These are phyloP conservation scores for Aleiodes leptofemur DNA, from an alignment of 2,888 invertebrate genomes.

Conservation along the genomic window DNA sequence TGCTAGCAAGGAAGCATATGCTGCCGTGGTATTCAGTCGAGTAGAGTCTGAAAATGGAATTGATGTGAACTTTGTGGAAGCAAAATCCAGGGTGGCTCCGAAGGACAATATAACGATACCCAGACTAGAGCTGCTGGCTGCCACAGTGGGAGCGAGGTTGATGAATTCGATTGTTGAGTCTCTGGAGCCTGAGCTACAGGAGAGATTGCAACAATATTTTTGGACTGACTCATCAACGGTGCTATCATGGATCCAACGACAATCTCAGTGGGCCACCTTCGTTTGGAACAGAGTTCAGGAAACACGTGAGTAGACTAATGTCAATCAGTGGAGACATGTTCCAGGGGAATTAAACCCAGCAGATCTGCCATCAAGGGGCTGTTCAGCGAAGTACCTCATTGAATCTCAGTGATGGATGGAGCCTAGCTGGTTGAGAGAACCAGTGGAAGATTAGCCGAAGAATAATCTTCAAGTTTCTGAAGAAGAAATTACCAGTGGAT, in stretches of 20 bases:
- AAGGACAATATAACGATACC: slow-evolving; percentile 60
- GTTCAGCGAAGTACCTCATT: slow-evolving; percentile 56
- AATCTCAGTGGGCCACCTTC: slow-evolving; percentile 60
- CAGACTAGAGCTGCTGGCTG: no score
- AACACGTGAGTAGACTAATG: slow-evolving; percentile 54
- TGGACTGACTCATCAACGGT: slow-evolving; percentile 63
- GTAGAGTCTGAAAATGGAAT: not conserved
- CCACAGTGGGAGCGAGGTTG: no score
- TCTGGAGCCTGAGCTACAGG: slow-evolving; percentile 41
- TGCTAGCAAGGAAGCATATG: slow-evolving; percentile 1
- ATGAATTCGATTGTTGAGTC: slow-evolving; percentile 41
- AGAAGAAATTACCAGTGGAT: slow-evolving; percentile 44
- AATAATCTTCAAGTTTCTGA: not conserved
- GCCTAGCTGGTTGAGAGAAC: slow-evolving; percentile 60
- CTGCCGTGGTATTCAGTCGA: not conserved
- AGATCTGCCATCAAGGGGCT: slow-evolving; percentile 65
- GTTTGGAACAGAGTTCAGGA: slow-evolving; percentile 61
- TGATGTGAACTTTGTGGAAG: slow-evolving; percentile 42
- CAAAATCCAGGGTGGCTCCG: slow-evolving; percentile 63
- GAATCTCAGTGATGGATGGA: slow-evolving; percentile 66
- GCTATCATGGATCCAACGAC: slow-evolving; percentile 58
- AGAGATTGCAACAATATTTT: slow-evolving; percentile 45
- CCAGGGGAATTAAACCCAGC: slow-evolving; percentile 65
- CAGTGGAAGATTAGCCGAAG: slow-evolving; percentile 1
- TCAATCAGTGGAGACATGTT: slow-evolving; percentile 60